Percentiles rank a stretch among this genome's conserved stretches.
Evolutionary conservation across 2,888 invertebrate species (phyloP).

Genomic region (Operophtera brumata): DNA sequence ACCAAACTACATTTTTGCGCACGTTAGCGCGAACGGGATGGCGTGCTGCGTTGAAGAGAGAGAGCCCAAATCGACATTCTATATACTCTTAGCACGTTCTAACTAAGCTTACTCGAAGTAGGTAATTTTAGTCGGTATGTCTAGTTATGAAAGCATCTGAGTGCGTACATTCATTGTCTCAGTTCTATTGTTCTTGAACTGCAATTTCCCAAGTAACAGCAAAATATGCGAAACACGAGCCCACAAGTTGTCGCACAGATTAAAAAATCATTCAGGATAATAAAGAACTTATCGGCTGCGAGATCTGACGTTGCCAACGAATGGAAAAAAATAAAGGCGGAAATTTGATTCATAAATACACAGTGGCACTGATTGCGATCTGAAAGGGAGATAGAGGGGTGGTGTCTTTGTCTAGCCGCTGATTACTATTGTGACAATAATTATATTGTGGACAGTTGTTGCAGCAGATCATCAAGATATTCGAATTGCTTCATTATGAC

Average conservation of each 20-base stretch:
- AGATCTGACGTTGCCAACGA: slow-evolving; percentile 72
- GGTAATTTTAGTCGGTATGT: too few species aligned
- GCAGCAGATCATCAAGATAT: too few species aligned
- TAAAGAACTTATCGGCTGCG: slow-evolving; percentile 76
- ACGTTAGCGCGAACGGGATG: too few species aligned
- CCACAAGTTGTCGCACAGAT: slow-evolving; percentile 60
- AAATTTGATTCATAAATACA: slow-evolving; percentile 77
- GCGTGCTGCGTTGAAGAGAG: too few species aligned
- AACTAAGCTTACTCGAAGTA: too few species aligned
- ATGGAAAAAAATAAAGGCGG: slow-evolving; percentile 71
- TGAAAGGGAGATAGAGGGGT: slow-evolving; percentile 71
- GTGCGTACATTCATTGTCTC: slow-evolving; percentile 1
- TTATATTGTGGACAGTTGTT: slow-evolving; percentile 5
- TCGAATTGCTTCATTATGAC: background rate
- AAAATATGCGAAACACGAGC: slow-evolving; percentile 62
- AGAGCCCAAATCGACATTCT: too few species aligned
- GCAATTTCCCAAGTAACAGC: slow-evolving; percentile 17
- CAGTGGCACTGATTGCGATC: slow-evolving; percentile 76
- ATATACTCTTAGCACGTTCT: too few species aligned
- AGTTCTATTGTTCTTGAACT: slow-evolving; percentile 19
- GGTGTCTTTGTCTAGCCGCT: slow-evolving; percentile 68
- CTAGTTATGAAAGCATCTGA: too few species aligned
- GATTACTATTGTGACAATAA: slow-evolving; percentile 47
- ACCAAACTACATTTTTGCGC: too few species aligned
- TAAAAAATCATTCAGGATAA: slow-evolving; percentile 79